Conservation (phyloP, 2,113 vertebrate genomes). For the Puntigrus tetrazona region DNA sequence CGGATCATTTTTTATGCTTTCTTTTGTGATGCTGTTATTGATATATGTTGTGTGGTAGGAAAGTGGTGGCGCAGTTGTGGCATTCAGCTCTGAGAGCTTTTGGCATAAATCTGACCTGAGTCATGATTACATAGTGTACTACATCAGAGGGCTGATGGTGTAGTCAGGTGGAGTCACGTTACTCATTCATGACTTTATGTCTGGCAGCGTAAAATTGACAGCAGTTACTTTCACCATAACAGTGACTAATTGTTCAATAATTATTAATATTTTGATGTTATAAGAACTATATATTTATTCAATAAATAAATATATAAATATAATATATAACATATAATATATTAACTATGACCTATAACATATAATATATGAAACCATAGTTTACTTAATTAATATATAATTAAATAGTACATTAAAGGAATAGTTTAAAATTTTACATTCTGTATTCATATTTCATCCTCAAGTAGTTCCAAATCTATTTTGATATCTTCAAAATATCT, state of each 20-base stretch:
- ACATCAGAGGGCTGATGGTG: constrained; percentile 43
- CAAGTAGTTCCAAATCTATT: too few relatives aligned
- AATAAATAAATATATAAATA: too few relatives aligned
- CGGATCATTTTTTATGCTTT: neutral
- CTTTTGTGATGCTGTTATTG: constrained; percentile 50
- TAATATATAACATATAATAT: too few relatives aligned
- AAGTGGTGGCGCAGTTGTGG: constrained; percentile 36
- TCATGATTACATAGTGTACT: constrained; percentile 29
- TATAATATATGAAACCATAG: too few relatives aligned
- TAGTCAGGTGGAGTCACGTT: constrained; percentile 2
- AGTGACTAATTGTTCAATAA: neutral
- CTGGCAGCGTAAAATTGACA: constrained; percentile 39
- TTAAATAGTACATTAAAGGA: neutral
- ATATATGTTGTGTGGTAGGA: constrained; percentile 27
- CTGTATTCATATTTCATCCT: too few relatives aligned
- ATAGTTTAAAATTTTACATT: too few relatives aligned
- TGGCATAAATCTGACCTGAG: constrained; percentile 26
- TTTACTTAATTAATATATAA: neutral
- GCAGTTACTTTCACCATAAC: constrained; percentile 20
- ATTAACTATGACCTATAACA: too few relatives aligned
- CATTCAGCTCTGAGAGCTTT: constrained; percentile 36
- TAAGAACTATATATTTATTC: neutral
- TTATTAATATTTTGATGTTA: neutral
- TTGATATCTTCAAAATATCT: too few relatives aligned
- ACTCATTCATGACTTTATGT: constrained; percentile 58